Percentiles rank a stretch among this genome's conserved stretches.
Evolutionary conservation across 2,888 invertebrate genomes (phyloP).

Genomic region (Scotopteryx bipunctaria): DNA sequence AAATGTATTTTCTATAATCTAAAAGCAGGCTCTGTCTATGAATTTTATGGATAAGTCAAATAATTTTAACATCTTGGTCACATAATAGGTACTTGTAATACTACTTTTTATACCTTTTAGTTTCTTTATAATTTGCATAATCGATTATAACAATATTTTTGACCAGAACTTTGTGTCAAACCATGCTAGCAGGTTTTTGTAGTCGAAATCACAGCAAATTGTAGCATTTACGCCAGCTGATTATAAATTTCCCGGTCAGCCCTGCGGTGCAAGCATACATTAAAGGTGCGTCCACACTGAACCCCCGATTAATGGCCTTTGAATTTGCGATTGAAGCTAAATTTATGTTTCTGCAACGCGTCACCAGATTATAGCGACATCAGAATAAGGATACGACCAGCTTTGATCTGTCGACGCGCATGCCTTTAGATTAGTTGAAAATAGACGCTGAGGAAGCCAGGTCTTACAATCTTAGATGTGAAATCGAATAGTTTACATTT

Average conservation of each 20-base stretch:
- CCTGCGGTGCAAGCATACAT: constrained; percentile 62
- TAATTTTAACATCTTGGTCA: too few relatives aligned
- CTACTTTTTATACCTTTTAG: too few relatives aligned
- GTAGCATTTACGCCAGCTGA: constrained; percentile 1
- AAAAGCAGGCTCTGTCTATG: too few relatives aligned
- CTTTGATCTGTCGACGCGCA: constrained; percentile 52
- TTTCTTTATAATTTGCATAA: too few relatives aligned
- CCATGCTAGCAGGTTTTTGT: too few relatives aligned
- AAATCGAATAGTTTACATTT: not conserved
- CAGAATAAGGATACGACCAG: constrained; percentile 61
- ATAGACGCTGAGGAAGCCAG: constrained; percentile 30
- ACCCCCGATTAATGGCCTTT: constrained; percentile 75
- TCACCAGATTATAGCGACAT: constrained; percentile 67
- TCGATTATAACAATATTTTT: too few relatives aligned
- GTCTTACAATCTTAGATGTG: constrained; percentile 9
- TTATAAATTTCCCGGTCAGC: constrained; percentile 39
- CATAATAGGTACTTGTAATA: too few relatives aligned
- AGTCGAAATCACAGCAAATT: not conserved
- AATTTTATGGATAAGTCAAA: too few relatives aligned
- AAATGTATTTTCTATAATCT: too few relatives aligned
- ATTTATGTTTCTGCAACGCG: constrained; percentile 74
- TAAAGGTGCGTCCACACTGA: constrained; percentile 74
- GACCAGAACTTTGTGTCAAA: too few relatives aligned
- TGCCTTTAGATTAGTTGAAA: constrained; percentile 28
- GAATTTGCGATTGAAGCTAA: constrained; percentile 75